Percentiles rank a stretch among this genome's conserved stretches.
Evolutionary conservation across 2,113 vertebrate species (phyloP).

Genomic region (Pao palembangensis): DNA sequence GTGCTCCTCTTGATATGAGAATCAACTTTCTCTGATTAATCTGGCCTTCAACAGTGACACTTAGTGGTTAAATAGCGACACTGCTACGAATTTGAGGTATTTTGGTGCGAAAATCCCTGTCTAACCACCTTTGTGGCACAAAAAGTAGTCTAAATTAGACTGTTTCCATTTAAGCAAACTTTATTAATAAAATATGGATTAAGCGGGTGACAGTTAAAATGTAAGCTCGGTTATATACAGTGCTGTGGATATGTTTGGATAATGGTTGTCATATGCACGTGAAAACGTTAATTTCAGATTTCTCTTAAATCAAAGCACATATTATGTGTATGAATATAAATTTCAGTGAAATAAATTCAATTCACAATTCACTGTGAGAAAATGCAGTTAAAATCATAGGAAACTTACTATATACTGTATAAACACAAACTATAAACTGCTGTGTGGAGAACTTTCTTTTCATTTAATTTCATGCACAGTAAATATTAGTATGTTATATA

Average conservation of each 20-base stretch:
- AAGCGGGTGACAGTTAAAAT: conserved; percentile 16
- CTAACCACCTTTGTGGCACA: neutral
- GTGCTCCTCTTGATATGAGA: neutral
- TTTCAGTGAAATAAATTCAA: no score
- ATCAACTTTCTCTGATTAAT: neutral
- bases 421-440: conserved; percentile 5
- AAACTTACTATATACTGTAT: neutral
- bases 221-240: conserved; percentile 19
- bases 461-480: neutral
- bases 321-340: no score
- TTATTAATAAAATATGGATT: conserved; percentile 39
- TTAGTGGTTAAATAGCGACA: neutral
- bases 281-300: no score
- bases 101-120: neutral
- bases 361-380: no score
- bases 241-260: conserved; percentile 16
- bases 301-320: no score
- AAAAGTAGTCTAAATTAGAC: neutral
- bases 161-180: conserved; percentile 33
- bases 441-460: neutral
- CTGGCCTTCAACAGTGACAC: rapidly evolving
- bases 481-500: neutral
- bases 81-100: neutral
- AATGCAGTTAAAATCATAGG: neutral
- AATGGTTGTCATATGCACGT: no score